These are phyloP conservation scores for Melospiza georgiana DNA, from an alignment of 2,113 vertebrate genomes.

Conservation along the genomic window DNA sequence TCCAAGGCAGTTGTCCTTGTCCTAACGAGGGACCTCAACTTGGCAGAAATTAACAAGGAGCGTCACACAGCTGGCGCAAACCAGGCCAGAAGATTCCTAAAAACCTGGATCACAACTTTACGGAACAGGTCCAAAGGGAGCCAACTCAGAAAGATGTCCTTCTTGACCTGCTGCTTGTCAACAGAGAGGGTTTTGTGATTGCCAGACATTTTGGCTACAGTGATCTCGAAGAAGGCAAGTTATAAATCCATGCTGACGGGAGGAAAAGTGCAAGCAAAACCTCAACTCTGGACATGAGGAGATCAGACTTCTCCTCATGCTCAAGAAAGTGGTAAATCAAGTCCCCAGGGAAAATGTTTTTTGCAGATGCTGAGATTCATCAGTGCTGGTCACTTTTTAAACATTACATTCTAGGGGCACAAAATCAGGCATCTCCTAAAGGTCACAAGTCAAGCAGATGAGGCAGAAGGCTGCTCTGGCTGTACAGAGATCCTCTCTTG, in stretches of 20 bases:
- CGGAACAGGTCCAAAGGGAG: neutral
- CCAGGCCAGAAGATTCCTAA: neutral
- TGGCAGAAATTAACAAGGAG: neutral
- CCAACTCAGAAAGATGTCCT: neutral
- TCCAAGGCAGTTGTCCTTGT: neutral
- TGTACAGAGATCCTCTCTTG: neutral
- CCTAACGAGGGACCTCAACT: neutral
- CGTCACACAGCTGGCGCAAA: neutral
- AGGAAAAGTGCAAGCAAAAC: neutral
- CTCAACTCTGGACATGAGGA: neutral
- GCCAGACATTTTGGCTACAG: neutral
- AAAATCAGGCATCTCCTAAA: neutral
- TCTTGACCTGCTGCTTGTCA: neutral
- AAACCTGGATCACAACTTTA: neutral
- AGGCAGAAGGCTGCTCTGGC: neutral
- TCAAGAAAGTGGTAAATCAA: neutral
- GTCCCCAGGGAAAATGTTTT: neutral
- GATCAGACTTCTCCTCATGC: neutral
- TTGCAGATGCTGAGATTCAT: neutral
- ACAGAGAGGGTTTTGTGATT: neutral
- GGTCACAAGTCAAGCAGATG: neutral
- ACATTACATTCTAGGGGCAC: neutral
- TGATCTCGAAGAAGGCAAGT: accelerated
- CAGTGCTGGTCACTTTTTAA: neutral
- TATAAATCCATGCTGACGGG: neutral